Evolutionary conservation across 2,113 vertebrate species (phyloP), one percentile per base, ranked within the genome.

Genomic region (Machaerirhynchus nigripectus): DNA sequence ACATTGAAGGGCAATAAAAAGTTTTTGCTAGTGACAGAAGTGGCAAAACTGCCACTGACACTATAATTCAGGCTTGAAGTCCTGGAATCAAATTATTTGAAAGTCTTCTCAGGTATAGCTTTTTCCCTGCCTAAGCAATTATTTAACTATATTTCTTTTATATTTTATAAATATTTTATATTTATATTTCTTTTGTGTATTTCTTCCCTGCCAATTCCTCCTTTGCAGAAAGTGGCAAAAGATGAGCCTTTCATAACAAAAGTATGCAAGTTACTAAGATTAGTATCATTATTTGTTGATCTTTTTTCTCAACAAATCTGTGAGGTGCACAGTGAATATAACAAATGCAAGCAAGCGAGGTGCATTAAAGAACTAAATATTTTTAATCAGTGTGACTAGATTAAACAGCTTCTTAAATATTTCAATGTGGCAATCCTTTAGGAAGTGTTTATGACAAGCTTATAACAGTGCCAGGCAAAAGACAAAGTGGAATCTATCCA

Each of bases 401-500:
- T 96, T 97, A 94, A 97, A 91, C 69, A 87, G 79, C 84, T 83
- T 94, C 90, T 96, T 97, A 96, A 97, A 95, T 97, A 97, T 97
- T 96, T 97, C 73, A 96, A 79, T 80, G 90, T 96, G 84, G 87
- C 92, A 97, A 85, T 95, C 89, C 93, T 97, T 95, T 95, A 91
- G 96, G 94, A 96, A 96, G 96, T 96, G 95, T 97, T 97, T 97
- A 94, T 90, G 94, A 97, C 93, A 97, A 95, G 97, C 87, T 70
- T 90, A 87, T 96, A 95, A 90, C 84, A 87, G 93, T 88, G 93
- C 94, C 95, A 96, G 94, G 96, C 96, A 97, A 97, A 97, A 97
- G 97, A 97, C 96, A 97, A 96, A 97, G 96, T 95, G 96, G 97
- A 93, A 94, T 85, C 73, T 63, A 26, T 96, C 96, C 95, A 97